Evolutionary conservation across 1,140 invertebrate species (phyloP).

Genomic region (Drosophila obscura): DNA sequence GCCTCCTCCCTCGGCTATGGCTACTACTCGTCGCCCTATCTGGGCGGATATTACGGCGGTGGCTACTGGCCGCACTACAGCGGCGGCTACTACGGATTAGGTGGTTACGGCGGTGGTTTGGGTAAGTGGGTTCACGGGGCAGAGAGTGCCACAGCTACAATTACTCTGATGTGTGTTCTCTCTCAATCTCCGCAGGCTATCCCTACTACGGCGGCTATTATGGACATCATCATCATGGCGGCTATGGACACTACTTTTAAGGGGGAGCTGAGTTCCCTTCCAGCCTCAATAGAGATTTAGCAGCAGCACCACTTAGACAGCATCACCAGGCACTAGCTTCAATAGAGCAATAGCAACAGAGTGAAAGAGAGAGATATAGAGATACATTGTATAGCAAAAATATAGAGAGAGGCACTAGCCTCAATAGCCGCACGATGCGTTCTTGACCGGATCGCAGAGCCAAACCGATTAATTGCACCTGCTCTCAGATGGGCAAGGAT

Average conservation of each 20-base stretch:
- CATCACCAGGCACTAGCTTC: conserved; percentile 19
- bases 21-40: conserved; percentile 74
- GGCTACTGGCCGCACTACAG: conserved; percentile 60
- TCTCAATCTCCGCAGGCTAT: conserved; percentile 51
- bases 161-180: neutral
- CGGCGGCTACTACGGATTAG: conserved; percentile 68
- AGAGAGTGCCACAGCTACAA: neutral
- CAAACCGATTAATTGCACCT: conserved; percentile 40
- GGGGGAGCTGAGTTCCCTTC: neutral
- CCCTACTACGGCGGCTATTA: conserved; percentile 81
- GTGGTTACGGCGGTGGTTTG: conserved; percentile 48
- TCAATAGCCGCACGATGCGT: conserved; percentile 50
- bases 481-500: conserved; percentile 68
- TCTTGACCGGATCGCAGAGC: conserved; percentile 54
- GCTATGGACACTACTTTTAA: conserved; percentile 77
- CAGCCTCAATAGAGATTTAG: conserved; percentile 37
- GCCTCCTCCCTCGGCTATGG: conserved; percentile 74
- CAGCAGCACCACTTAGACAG: conserved; percentile 1
- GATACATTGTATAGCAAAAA: conserved; percentile 23
- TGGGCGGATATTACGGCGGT: conserved; percentile 55
- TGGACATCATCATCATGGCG: conserved; percentile 74
- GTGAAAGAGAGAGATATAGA: conserved; percentile 25
- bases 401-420: conserved; percentile 20
- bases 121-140: neutral
- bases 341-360: conserved; percentile 6